A percentile compares a stretch with the other conserved stretches of the same genome.
Evolutionary conservation across 2,113 vertebrate species (phyloP).

Genomic region (Silurus glanis): DNA sequence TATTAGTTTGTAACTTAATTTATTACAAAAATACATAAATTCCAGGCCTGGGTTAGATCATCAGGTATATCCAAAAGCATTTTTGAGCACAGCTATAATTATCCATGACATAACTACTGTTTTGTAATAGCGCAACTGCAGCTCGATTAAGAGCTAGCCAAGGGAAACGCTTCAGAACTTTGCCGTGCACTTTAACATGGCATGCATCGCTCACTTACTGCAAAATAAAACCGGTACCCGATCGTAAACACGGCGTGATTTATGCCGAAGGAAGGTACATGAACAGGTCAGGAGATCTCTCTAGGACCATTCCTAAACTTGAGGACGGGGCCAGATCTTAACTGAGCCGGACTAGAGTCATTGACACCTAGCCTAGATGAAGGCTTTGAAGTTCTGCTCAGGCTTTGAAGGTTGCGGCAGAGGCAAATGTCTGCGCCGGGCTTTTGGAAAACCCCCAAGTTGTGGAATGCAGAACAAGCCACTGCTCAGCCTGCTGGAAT

Average conservation of each 20-base stretch:
- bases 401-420: conserved; percentile 69
- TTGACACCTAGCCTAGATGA: conserved; percentile 71
- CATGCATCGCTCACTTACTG: neutral
- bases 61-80: neutral
- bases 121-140: neutral
- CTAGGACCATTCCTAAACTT: conserved; percentile 41
- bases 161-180: neutral
- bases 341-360: conserved; percentile 70
- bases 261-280: conserved; percentile 17
- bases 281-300: conserved; percentile 17
- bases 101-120: neutral
- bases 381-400: conserved; percentile 68
- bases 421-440: conserved; percentile 65
- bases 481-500: conserved; percentile 69
- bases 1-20: too few species aligned
- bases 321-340: conserved; percentile 68
- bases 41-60: too few species aligned
- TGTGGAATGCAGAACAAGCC: conserved; percentile 75
- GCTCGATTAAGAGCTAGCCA: neutral
- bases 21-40: too few species aligned
- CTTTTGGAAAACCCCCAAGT: conserved; percentile 70
- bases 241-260: conserved; percentile 25
- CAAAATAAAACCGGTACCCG: conserved; percentile 4
- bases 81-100: neutral
- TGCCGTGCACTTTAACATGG: neutral